Evolutionary conservation across 1,140 invertebrate genomes (phyloP).

Genomic region (Neodiprion pinetum): DNA sequence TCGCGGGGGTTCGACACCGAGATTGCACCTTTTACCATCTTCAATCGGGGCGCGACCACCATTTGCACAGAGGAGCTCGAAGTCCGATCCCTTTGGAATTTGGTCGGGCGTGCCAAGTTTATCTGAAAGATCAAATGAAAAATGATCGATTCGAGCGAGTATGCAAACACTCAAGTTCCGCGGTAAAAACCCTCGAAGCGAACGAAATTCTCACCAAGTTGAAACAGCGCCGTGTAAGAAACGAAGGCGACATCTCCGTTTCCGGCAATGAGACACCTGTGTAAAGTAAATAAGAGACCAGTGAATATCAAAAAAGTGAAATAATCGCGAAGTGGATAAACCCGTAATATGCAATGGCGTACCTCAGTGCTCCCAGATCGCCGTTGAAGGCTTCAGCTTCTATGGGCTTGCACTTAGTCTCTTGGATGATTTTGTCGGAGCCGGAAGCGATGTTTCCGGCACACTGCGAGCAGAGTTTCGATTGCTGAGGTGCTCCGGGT

Average conservation of each 20-base stretch:
- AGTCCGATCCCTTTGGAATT: conserved; percentile 64
- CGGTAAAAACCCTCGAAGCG: conserved; percentile 8
- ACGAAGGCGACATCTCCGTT: conserved; percentile 71
- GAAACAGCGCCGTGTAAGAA: conserved; percentile 27
- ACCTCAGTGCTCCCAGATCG: conserved; percentile 69
- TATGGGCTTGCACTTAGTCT: conserved; percentile 53
- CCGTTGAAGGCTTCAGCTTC: conserved; percentile 56
- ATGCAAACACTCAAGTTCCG: conserved; percentile 27
- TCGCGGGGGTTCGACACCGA: conserved; percentile 69
- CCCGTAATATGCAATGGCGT: conserved; percentile 28
- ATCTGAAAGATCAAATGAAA: conserved; percentile 21
- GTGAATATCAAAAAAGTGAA: neutral
- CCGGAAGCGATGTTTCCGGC: conserved; percentile 50
- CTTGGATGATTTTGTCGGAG: conserved; percentile 39
- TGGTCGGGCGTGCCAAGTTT: conserved; percentile 25
- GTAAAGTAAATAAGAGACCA: conserved; percentile 37
- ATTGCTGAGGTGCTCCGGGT: conserved; percentile 50
- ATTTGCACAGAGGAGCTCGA: conserved; percentile 73
- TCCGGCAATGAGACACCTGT: conserved; percentile 68
- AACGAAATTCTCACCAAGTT: conserved; percentile 18
- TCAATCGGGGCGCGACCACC: conserved; percentile 61
- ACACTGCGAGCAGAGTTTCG: conserved; percentile 56
- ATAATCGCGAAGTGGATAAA: neutral
- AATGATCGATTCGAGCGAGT: neutral
- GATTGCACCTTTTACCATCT: conserved; percentile 67